Evolutionary conservation across 2,797 vertebrate species (phyloP).

Genomic region (Pseudochaenichthys georgianus): DNA sequence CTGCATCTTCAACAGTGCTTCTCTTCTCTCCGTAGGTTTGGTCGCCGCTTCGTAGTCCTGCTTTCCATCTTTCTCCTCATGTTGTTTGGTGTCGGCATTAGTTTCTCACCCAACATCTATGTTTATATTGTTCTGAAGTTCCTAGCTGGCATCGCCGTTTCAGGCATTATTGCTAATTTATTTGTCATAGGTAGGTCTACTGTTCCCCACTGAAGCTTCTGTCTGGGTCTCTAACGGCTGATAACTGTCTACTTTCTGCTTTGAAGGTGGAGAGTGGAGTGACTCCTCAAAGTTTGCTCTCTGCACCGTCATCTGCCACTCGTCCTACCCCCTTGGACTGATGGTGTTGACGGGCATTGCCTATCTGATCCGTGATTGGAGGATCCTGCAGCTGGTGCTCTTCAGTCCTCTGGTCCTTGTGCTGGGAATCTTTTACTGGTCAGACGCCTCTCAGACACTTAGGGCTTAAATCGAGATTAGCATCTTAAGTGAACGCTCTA

Average conservation of each 20-base stretch:
- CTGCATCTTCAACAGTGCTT: not conserved
- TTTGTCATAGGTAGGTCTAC: constrained; percentile 85
- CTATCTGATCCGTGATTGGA: constrained; percentile 88
- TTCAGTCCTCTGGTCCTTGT: constrained; percentile 78
- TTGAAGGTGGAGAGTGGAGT: constrained; percentile 90
- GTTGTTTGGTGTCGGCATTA: constrained; percentile 78
- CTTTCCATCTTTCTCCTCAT: constrained; percentile 83
- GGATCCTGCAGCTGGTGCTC: constrained; percentile 86
- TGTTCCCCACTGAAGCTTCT: not conserved
- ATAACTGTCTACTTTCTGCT: not conserved
- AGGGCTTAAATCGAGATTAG: no score
- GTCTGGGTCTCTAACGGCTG: no score
- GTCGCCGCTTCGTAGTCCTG: constrained; percentile 86
- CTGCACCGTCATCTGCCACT: constrained; percentile 83
- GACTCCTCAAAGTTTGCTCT: constrained; percentile 84
- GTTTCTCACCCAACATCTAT: constrained; percentile 88
- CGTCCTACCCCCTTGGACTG: constrained; percentile 81
- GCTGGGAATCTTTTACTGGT: constrained; percentile 85
- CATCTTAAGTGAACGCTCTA: no score
- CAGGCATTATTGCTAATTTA: constrained; percentile 83
- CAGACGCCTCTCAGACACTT: constrained; percentile 49
- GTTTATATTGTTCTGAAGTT: constrained; percentile 88
- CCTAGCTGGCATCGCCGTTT: constrained; percentile 78
- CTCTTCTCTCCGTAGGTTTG: constrained; percentile 81
- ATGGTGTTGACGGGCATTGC: constrained; percentile 88